Conservation (phyloP, 1,140 invertebrate species). For the Drosophila saltans region DNA sequence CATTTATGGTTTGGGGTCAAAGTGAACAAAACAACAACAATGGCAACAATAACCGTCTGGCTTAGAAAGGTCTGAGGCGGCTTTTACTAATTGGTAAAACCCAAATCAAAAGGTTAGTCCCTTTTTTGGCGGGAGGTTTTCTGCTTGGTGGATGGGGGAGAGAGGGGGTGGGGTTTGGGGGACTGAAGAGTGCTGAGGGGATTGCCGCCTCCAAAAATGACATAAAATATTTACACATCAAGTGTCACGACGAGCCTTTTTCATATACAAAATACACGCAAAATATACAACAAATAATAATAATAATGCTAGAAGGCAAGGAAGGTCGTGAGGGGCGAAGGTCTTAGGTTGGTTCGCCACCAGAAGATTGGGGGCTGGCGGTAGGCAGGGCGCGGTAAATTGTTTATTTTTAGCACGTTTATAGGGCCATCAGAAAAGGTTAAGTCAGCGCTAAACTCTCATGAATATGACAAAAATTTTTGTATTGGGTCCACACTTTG, state of each 20-base stretch:
- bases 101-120: slow-evolving; percentile 60
- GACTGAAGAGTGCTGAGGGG: slow-evolving; percentile 1
- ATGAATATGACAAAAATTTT: slow-evolving; percentile 54
- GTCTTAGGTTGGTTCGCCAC: not conserved
- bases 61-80: slow-evolving; percentile 18
- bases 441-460: slow-evolving; percentile 58
- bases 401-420: slow-evolving; percentile 80
- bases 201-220: slow-evolving; percentile 27
- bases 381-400: slow-evolving; percentile 36
- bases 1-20: not conserved
- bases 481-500: slow-evolving; percentile 73
- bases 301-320: not conserved
- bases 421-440: slow-evolving; percentile 75
- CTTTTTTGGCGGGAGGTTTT: not conserved
- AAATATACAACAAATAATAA: slow-evolving; percentile 22
- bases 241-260: slow-evolving; percentile 42
- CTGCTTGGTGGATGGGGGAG: too few relatives aligned
- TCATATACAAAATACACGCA: slow-evolving; percentile 60
- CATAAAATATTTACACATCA: slow-evolving; percentile 79
- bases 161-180: not conserved
- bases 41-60: not conserved
- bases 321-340: not conserved
- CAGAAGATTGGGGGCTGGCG: slow-evolving; percentile 32
- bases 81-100: slow-evolving; percentile 68
- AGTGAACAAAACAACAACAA: not conserved